A percentile compares a stretch with the other conserved stretches of the same genome.
These are phyloP conservation scores for Cremastinae sp. DNA, from an alignment of 2,888 invertebrate genomes.

Conservation along the genomic window DNA sequence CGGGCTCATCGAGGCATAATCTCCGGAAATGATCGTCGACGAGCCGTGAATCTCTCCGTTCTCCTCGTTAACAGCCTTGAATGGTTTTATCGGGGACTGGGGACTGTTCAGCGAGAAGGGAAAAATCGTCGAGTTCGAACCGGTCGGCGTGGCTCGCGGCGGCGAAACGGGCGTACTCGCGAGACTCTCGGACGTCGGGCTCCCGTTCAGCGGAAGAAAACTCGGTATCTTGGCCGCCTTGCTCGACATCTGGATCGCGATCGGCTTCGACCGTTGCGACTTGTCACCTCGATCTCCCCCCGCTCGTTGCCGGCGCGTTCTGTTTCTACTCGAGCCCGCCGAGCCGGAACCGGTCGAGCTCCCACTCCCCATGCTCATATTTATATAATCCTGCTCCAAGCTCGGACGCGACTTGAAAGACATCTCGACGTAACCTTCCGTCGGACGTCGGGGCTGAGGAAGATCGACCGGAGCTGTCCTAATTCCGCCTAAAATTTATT, in stretches of 20 bases:
- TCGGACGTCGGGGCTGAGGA: constrained; percentile 79
- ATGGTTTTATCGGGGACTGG: constrained; percentile 83
- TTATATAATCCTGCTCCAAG: constrained; percentile 82
- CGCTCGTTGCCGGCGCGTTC: constrained; percentile 63
- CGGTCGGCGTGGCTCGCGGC: constrained; percentile 82
- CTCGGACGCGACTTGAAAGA: constrained; percentile 80
- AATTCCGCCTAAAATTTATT: constrained; percentile 66
- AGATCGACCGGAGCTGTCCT: constrained; percentile 80
- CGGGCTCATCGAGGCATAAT: constrained; percentile 67
- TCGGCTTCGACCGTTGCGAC: constrained; percentile 83
- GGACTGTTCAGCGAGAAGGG: constrained; percentile 87
- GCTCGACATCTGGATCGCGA: constrained; percentile 82
- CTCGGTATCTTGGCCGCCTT: constrained; percentile 75
- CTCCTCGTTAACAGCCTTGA: constrained; percentile 66
- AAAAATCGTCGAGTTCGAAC: constrained; percentile 85
- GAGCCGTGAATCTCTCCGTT: constrained; percentile 10
- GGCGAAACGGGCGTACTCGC: constrained; percentile 81
- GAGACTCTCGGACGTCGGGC: constrained; percentile 79
- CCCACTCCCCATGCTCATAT: constrained; percentile 80
- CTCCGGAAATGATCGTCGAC: constrained; percentile 52
- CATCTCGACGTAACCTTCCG: constrained; percentile 87
- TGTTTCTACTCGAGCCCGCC: constrained; percentile 69
- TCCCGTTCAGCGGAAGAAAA: constrained; percentile 80
- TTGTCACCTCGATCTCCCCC: constrained; percentile 79
- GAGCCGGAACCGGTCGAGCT: constrained; percentile 64